Percentiles rank a stretch among this genome's conserved stretches.
Evolutionary conservation across 2,113 vertebrate species (phyloP).

Genomic region (Entosphenus tridentatus): DNA sequence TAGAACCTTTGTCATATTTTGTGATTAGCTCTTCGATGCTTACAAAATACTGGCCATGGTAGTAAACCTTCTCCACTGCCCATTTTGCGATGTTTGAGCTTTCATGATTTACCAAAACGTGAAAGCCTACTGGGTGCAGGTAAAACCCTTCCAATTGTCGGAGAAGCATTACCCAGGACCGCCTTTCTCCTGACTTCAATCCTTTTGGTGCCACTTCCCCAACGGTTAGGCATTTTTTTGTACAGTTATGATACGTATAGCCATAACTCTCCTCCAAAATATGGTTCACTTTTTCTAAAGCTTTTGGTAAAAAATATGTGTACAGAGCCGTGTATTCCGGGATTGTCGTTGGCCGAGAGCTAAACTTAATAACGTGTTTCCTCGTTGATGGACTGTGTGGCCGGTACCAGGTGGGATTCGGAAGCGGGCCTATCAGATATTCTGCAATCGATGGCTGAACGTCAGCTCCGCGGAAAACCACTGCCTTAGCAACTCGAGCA

Average conservation of each 20-base stretch:
- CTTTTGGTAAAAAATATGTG: slow-evolving; percentile 12
- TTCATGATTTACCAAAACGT: slow-evolving; percentile 45
- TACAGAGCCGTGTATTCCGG: slow-evolving; percentile 28
- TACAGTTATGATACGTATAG: slow-evolving; percentile 34
- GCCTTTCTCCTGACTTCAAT: slow-evolving; percentile 35
- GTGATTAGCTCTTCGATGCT: slow-evolving; percentile 30
- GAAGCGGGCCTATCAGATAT: slow-evolving; percentile 41
- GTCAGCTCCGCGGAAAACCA: slow-evolving; percentile 47
- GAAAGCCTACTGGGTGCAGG: slow-evolving; percentile 56
- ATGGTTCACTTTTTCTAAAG: slow-evolving; percentile 18
- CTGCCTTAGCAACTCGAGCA: slow-evolving; percentile 29
- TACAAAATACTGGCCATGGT: slow-evolving; percentile 41
- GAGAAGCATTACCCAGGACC: slow-evolving; percentile 45
- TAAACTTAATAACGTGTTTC: slow-evolving; percentile 17
- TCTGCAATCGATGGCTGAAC: slow-evolving; percentile 41
- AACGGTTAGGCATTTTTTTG: slow-evolving; percentile 34
- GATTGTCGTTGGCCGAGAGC: slow-evolving; percentile 26
- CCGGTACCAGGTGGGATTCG: slow-evolving; percentile 22
- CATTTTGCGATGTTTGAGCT: slow-evolving; percentile 28
- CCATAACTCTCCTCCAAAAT: slow-evolving; percentile 35
- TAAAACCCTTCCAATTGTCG: slow-evolving; percentile 45
- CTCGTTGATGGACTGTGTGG: slow-evolving; percentile 14
- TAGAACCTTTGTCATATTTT: slow-evolving; percentile 21
- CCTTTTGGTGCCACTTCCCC: slow-evolving; percentile 47
- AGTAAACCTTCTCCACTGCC: slow-evolving; percentile 44